phyloP scores from a whole-genome alignment of 2,888 invertebrate species.

The Apoderus coryli region DNA sequence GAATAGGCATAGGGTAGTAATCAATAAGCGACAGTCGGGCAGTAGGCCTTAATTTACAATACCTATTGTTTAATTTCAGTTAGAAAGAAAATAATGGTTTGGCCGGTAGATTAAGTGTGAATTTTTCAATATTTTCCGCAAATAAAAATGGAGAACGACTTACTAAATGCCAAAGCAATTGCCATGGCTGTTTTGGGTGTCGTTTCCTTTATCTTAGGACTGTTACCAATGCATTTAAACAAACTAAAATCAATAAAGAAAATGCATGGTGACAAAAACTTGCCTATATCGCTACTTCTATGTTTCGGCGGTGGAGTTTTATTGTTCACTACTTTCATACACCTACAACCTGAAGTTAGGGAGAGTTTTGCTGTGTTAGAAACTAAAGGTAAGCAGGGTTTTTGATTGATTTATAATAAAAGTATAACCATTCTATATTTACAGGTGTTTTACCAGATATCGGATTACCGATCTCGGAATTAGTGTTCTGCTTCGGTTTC shows the following conservation, averaged over 20 bases:
- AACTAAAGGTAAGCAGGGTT: too few species aligned
- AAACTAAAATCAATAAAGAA: conserved; percentile 28
- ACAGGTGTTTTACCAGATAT: conserved; percentile 36
- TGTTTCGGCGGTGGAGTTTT: conserved; percentile 53
- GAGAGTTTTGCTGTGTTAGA: conserved; percentile 38
- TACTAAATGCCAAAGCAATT: conserved; percentile 41
- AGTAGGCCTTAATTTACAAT: too few species aligned
- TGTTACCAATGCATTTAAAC: conserved; percentile 36
- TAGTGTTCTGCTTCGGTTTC: conserved; percentile 47
- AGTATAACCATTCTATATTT: too few species aligned
- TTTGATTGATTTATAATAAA: too few species aligned
- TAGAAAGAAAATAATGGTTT: too few species aligned
- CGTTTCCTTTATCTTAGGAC: conserved; percentile 42
- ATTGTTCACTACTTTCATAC: conserved; percentile 48
- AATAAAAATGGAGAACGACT: conserved; percentile 21
- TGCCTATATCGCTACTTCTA: conserved; percentile 41
- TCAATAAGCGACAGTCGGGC: too few species aligned
- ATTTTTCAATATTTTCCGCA: too few species aligned
- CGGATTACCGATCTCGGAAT: conserved; percentile 38
- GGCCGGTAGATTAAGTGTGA: too few species aligned
- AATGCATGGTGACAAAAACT: conserved; percentile 32
- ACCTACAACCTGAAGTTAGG: conserved; percentile 50
- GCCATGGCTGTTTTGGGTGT: conserved; percentile 44
- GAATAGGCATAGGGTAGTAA: too few species aligned
- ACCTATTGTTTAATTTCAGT: too few species aligned